Evolutionary conservation across 2,888 invertebrate genomes (phyloP), one percentile per base, ranked within the genome.

Genomic region (Drosophila infuscata): DNA sequence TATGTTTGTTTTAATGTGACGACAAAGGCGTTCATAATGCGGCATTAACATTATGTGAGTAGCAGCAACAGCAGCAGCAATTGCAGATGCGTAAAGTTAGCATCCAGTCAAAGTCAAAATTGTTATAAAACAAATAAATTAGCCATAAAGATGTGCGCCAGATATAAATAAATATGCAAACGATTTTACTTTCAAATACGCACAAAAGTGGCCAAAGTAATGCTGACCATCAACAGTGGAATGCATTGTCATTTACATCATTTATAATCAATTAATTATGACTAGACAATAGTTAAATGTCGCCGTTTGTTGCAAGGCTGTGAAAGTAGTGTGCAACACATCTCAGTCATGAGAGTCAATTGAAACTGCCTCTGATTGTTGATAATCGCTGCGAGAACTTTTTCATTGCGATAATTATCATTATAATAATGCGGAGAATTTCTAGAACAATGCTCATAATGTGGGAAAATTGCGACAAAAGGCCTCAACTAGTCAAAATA

Each of bases 1-100:
- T 87, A 83, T 89, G 84, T 79, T 89, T 83, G 81, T 83, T 86
- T 83, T 83, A 84, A 84, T 89, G 84, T 77, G 82, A 76, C 82
- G 77, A 79, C 72, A 78, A 83, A 87, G 76, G 86, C 83, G 86
- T 81, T 81, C 81, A 88, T 86, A 86, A 83, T 82, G 80, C 73
- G 70, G 67, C 76, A 88, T 81, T 78, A 88, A 81, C 70, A 71
- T 74, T 73, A 84, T 71, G 68, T 65, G 68, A 82, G 64, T 54
- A 25, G 65, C 67, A 64, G 62, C 43, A 58, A 46, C 25, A 25
- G 25, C 25, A 25, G 48, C 56, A 43, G 61, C 60, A 64, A 33
- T 46, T 30, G 53, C 70, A 83, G 79, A 74, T 73, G 79, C 74
- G 78, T 78, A 52, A 77, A 70, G 70, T 58, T 62, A 52, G 63